Base-by-base conservation (phyloP, 2,888 invertebrate species). In the Eupeodes luniger region DNA sequence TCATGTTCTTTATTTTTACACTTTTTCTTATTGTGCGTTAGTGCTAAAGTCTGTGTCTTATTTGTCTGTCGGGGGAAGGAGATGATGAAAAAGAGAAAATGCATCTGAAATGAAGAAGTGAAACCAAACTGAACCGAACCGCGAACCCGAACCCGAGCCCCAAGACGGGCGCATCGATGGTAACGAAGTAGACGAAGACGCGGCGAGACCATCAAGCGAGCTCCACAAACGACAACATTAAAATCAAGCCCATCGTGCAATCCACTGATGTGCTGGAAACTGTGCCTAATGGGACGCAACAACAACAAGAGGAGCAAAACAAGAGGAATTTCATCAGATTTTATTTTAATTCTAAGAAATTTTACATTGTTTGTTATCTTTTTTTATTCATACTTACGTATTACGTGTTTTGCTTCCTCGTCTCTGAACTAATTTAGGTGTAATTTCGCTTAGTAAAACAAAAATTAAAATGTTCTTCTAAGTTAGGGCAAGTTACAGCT, bases 71-170 rank as follows among this genome's bases (percentile, higher is more conserved):
- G 64, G 27, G 3, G 27, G 27, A 27, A 69, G 77, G 59, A 80
- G 67, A 85, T 75, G 81, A 85, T 75, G 81, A 81, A 85, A 84
- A 88, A 88, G 85, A 88, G 88, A 88, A 88, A 88, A 84, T 84
- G 88, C 88, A 85, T 88, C 81, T 85, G 87, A 66, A 88, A 88
- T 88, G 75, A 85, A 88, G 85, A 88, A 88, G 88, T 88, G 88
- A 88, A 88, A 88, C 81, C 77, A 62, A 81, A 81, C 78, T 51
- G 59, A 81, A 66, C 86, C 27, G 51, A 75, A 53, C 74, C 14
- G 64, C 47, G 55, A 9, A 40, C 6, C 40, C 47, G 55, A 9
- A 40, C 6, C 40, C 40, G 40, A 40, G 40, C 64, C 62, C 70
- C 62, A 59, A 64, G 72, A 72, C 59, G 49, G 72, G 70, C 64